Conservation (phyloP, 2,888 invertebrate genomes). For the Merodon equestris region DNA sequence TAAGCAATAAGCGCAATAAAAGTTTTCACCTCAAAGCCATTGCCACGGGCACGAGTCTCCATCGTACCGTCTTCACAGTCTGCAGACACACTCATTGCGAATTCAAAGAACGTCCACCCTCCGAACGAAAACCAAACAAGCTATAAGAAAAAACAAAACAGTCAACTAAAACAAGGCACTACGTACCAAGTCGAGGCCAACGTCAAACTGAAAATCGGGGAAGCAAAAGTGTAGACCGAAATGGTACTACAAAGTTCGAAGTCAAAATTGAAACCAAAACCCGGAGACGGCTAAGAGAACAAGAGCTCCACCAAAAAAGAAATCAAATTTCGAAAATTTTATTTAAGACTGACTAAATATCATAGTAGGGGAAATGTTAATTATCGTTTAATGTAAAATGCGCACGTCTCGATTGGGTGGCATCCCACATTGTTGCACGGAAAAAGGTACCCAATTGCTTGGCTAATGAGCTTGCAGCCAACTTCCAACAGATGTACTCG, state of each 20-base stretch:
- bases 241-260: background rate
- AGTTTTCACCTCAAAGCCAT: slow-evolving; percentile 62
- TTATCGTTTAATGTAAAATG: slow-evolving; percentile 45
- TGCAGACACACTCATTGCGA: slow-evolving; percentile 35
- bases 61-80: slow-evolving; percentile 3
- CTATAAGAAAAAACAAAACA: too few relatives aligned
- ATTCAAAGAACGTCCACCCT: slow-evolving; percentile 50
- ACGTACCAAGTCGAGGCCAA: slow-evolving; percentile 15
- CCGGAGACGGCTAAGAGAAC: slow-evolving; percentile 27
- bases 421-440: slow-evolving; percentile 62
- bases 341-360: slow-evolving; percentile 30
- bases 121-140: too few relatives aligned
- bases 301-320: slow-evolving; percentile 46
- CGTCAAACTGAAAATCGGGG: slow-evolving; percentile 1
- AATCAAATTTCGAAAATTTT: slow-evolving; percentile 62
- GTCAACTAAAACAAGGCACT: background rate
- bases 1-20: slow-evolving; percentile 36
- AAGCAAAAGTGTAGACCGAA: slow-evolving; percentile 13
- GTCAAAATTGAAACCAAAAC: slow-evolving; percentile 6
- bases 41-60: slow-evolving; percentile 28
- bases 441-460: slow-evolving; percentile 16
- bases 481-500: slow-evolving; percentile 27
- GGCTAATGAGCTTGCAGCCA: slow-evolving; percentile 21
- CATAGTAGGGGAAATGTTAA: slow-evolving; percentile 48
- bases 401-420: slow-evolving; percentile 59